Conservation (phyloP, 2,797 vertebrate genomes). For the Botia kubotai region DNA sequence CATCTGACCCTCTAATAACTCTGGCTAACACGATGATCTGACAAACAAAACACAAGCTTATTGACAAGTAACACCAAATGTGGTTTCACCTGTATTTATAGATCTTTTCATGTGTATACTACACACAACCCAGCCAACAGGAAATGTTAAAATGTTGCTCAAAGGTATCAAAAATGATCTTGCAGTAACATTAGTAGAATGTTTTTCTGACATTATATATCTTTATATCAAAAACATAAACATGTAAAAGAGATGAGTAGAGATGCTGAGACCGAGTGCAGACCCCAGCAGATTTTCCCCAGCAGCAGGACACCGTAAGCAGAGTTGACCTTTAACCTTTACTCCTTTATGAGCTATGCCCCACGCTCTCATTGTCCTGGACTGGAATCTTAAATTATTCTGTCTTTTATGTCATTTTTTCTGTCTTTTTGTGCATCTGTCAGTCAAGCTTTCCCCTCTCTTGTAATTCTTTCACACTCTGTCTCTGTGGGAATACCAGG, state of each 20-base stretch:
- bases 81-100: background rate
- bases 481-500: background rate
- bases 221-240: no score
- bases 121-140: no score
- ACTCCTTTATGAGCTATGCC: conserved; percentile 26
- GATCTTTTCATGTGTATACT: background rate
- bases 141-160: no score
- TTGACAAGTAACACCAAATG: background rate
- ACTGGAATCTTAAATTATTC: conserved; percentile 32
- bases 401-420: conserved; percentile 10
- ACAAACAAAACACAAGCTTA: conserved; percentile 40
- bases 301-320: conserved; percentile 10
- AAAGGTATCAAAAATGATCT: no score
- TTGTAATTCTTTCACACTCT: conserved; percentile 11
- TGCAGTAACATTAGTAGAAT: no score
- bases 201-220: no score
- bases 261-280: conserved; percentile 10
- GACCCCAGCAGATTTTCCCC: conserved; percentile 15
- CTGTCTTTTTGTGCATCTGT: conserved; percentile 25
- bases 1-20: conserved; percentile 75
- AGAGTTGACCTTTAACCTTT: conserved; percentile 42
- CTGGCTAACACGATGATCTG: conserved; percentile 78
- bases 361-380: conserved; percentile 12
- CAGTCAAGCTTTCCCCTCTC: conserved; percentile 18
- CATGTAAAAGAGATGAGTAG: background rate